A percentile compares a stretch with the other conserved stretches of the same genome.
Evolutionary conservation across 2,113 vertebrate genomes (phyloP).

Genomic region (Pelobates fuscus): DNA sequence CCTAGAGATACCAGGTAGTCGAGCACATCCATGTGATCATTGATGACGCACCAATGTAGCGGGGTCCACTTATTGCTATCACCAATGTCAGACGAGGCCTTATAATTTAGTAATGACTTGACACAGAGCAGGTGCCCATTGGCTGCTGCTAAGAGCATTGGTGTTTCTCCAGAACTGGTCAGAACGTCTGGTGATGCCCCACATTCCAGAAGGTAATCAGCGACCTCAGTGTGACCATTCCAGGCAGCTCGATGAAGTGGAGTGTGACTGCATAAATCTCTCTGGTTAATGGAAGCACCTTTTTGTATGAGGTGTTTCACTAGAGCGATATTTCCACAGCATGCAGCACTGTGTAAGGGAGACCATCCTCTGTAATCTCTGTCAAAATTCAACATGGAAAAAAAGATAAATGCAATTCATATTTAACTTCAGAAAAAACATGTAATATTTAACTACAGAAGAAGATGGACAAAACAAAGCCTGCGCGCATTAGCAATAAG

Average conservation of each 20-base stretch:
- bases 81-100: constrained; percentile 48
- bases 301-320: constrained; percentile 57
- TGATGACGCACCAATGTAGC: constrained; percentile 59
- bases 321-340: constrained; percentile 57
- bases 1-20: constrained; percentile 57
- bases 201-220: constrained; percentile 56
- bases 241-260: constrained; percentile 60
- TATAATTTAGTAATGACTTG: constrained; percentile 54
- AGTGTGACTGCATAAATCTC: constrained; percentile 57
- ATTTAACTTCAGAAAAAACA: no score
- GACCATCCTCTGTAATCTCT: constrained; percentile 62
- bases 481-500: no score
- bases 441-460: no score
- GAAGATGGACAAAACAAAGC: no score
- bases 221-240: constrained; percentile 53
- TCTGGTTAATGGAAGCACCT: constrained; percentile 54
- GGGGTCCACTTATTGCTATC: constrained; percentile 62
- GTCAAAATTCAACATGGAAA: neutral
- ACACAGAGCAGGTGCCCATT: constrained; percentile 54
- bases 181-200: constrained; percentile 55
- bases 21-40: constrained; percentile 54
- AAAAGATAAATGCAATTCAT: neutral
- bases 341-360: constrained; percentile 58
- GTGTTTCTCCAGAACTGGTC: constrained; percentile 56
- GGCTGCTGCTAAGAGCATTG: constrained; percentile 60